Conservation (phyloP, 2,888 invertebrate genomes). For the Eupithecia abbreviata region DNA sequence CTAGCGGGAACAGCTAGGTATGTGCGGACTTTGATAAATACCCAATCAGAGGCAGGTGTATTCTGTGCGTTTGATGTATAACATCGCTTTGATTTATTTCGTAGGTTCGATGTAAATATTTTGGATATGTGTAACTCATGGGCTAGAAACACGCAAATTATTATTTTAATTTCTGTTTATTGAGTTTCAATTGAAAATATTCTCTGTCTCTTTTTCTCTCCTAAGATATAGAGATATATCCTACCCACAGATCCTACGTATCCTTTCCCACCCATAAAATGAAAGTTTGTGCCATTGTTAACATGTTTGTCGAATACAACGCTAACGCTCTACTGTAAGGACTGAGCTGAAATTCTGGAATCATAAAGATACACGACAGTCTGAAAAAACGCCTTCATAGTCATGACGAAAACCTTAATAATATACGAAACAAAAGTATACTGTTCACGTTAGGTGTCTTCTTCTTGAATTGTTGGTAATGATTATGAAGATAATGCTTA, state of each 20-base stretch:
- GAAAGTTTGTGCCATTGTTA: too few relatives aligned
- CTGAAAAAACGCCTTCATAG: too few relatives aligned
- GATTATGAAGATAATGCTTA: not conserved
- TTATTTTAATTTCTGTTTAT: too few relatives aligned
- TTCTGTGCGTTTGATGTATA: conserved; percentile 18
- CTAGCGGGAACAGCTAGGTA: conserved; percentile 43
- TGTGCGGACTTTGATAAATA: conserved; percentile 43
- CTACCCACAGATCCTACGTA: not conserved
- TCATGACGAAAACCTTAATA: too few relatives aligned
- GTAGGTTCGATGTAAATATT: not conserved
- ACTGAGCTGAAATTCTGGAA: not conserved
- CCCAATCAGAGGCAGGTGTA: conserved; percentile 29
- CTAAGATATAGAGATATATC: too few relatives aligned
- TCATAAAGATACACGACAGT: not conserved
- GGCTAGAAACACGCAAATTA: not conserved
- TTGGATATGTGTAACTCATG: not conserved
- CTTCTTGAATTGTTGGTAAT: too few relatives aligned
- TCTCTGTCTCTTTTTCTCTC: too few relatives aligned
- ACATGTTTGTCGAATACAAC: too few relatives aligned
- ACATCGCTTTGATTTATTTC: conserved; percentile 4
- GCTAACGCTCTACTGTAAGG: not conserved
- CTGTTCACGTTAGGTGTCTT: too few relatives aligned
- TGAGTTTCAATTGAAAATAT: too few relatives aligned
- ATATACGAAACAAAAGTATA: too few relatives aligned
- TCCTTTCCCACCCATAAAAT: not conserved